A percentile compares a stretch with the other conserved stretches of the same genome.
Evolutionary conservation across 1,140 invertebrate species (phyloP).

Genomic region (Drosophila kepulauana): DNA sequence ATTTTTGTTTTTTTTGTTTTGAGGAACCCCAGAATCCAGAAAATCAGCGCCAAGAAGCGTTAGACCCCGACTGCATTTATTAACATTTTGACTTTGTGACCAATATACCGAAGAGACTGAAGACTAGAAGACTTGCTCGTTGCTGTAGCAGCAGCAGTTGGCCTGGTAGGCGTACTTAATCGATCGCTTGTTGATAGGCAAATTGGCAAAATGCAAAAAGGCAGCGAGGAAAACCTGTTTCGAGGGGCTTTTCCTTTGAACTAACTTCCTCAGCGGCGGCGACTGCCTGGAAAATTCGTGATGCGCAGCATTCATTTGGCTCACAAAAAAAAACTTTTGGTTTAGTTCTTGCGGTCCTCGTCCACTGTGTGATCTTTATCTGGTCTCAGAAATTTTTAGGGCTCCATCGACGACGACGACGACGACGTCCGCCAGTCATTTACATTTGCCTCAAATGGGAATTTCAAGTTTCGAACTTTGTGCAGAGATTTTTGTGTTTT

Average conservation of each 20-base stretch:
- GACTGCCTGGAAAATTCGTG: conserved; percentile 70
- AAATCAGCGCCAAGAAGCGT: conserved; percentile 28
- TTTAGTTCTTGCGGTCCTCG: conserved; percentile 72
- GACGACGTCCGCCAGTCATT: conserved; percentile 64
- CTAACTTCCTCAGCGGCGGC: conserved; percentile 26
- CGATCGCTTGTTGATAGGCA: conserved; percentile 85
- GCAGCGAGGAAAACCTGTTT: conserved; percentile 69
- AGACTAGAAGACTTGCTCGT: conserved; percentile 2
- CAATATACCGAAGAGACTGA: conserved; percentile 60
- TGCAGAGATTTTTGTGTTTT: neutral
- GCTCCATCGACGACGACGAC: conserved; percentile 53
- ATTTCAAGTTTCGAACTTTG: conserved; percentile 47
- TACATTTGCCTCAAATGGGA: conserved; percentile 71
- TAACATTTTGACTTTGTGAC: conserved; percentile 84
- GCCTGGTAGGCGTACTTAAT: conserved; percentile 82
- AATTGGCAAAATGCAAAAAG: conserved; percentile 79
- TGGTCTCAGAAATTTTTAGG: conserved; percentile 74
- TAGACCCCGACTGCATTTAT: conserved; percentile 70
- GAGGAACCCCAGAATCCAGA: conserved; percentile 24
- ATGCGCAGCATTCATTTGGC: conserved; percentile 65
- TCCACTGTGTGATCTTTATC: conserved; percentile 80
- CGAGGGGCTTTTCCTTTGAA: conserved; percentile 41
- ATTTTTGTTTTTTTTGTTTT: neutral
- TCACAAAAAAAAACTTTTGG: conserved; percentile 44
- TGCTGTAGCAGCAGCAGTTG: conserved; percentile 9